A percentile compares a stretch with the other conserved stretches of the same genome.
Evolutionary conservation across 2,113 vertebrate genomes (phyloP).

Genomic region (Sorex araneus): DNA sequence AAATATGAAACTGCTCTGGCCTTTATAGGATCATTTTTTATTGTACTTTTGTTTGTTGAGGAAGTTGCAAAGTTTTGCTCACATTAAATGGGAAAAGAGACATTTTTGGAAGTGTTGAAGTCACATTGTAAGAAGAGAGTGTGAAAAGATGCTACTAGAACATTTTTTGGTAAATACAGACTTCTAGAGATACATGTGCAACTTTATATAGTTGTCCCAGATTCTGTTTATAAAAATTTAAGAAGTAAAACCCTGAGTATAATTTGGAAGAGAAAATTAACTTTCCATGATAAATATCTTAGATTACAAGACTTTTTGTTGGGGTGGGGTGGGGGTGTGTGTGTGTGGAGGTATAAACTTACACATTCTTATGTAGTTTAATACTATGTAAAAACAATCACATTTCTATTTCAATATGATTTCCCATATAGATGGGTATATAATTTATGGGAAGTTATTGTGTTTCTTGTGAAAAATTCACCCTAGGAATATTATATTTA

Average conservation of each 20-base stretch:
- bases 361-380: conserved; percentile 10
- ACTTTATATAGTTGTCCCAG: background rate
- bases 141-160: background rate
- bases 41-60: background rate
- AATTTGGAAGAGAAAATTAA: conserved; percentile 13
- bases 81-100: background rate
- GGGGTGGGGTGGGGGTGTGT: background rate
- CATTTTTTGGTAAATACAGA: background rate
- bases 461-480: background rate
- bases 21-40: background rate
- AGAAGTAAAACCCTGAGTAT: background rate
- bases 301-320: background rate
- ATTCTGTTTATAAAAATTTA: background rate
- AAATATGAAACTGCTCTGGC: background rate
- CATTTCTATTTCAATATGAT: conserved; percentile 1
- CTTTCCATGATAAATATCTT: background rate
- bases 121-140: background rate
- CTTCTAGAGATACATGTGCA: background rate
- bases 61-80: background rate
- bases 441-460: background rate
- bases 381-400: conserved; percentile 19
- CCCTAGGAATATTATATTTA: background rate
- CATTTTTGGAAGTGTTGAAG: background rate
- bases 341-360: background rate
- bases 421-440: background rate